Conservation (phyloP, 2,888 invertebrate genomes). For the Isoperla grammatica region DNA sequence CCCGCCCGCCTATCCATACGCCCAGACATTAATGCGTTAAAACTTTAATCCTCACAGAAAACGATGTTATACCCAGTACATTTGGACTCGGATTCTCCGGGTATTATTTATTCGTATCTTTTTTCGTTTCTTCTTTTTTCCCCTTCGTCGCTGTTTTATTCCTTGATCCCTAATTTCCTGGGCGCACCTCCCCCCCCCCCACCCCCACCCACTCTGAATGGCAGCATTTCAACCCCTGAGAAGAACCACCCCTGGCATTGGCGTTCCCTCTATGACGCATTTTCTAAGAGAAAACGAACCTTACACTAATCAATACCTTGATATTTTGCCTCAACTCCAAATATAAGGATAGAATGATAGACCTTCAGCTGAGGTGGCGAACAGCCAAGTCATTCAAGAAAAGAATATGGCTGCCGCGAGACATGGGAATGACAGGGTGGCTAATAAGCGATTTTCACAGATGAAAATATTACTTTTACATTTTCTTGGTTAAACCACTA, state of each 20-base stretch:
- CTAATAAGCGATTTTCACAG: no score
- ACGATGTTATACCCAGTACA: no score
- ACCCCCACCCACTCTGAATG: slow-evolving; percentile 13
- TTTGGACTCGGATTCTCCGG: background rate
- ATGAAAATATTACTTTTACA: no score
- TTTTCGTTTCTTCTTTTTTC: slow-evolving; percentile 11
- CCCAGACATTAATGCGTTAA: slow-evolving; percentile 7
- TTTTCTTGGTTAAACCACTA: no score
- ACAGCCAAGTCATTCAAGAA: background rate
- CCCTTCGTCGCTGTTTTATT: slow-evolving; percentile 27
- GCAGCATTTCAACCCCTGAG: slow-evolving; percentile 16
- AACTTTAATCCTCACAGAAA: slow-evolving; percentile 8
- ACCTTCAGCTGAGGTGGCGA: background rate
- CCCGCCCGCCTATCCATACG: background rate
- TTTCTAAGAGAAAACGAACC: background rate
- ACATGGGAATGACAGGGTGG: background rate
- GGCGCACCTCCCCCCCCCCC: slow-evolving; percentile 19
- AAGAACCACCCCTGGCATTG: background rate
- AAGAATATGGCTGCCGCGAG: background rate
- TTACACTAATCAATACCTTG: slow-evolving; percentile 1
- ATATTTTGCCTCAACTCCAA: slow-evolving; percentile 6
- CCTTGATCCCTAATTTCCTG: slow-evolving; percentile 31
- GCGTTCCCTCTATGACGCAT: background rate
- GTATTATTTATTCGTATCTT: slow-evolving; percentile 5
- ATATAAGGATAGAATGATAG: background rate